Evolutionary conservation across 1,140 invertebrate species (phyloP).

Genomic region (Lysiphlebus fabarum): DNA sequence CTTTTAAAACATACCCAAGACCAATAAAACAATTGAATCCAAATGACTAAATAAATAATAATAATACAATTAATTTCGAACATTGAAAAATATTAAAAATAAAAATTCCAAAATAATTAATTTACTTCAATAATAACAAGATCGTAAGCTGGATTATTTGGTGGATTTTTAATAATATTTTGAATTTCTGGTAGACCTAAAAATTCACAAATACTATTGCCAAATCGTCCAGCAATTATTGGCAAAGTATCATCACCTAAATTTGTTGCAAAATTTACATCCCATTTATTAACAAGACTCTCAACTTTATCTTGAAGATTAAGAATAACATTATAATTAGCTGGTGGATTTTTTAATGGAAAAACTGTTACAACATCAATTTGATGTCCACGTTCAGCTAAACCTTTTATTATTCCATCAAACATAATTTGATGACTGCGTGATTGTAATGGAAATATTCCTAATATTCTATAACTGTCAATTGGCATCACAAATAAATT

Average conservation of each 20-base stretch:
- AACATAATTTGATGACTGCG: slow-evolving; percentile 54
- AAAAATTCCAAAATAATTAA: not conserved
- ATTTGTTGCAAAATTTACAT: slow-evolving; percentile 20
- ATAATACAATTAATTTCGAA: not conserved
- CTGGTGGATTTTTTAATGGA: slow-evolving; percentile 36
- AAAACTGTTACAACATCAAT: slow-evolving; percentile 43
- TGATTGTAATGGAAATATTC: slow-evolving; percentile 50
- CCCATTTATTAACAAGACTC: slow-evolving; percentile 22
- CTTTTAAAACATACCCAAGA: slow-evolving; percentile 24
- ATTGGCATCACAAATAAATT: slow-evolving; percentile 1
- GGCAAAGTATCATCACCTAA: slow-evolving; percentile 19
- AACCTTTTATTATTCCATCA: slow-evolving; percentile 45
- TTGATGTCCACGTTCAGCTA: slow-evolving; percentile 54
- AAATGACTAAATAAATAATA: slow-evolving; percentile 27
- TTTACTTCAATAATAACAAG: slow-evolving; percentile 32
- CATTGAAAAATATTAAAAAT: too few relatives aligned
- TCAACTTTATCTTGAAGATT: slow-evolving; percentile 30
- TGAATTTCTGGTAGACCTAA: slow-evolving; percentile 30
- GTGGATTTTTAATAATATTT: slow-evolving; percentile 28
- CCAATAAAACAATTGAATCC: slow-evolving; percentile 31
- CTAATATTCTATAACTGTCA: slow-evolving; percentile 44
- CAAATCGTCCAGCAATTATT: slow-evolving; percentile 20
- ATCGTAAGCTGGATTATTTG: slow-evolving; percentile 30
- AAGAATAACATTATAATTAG: slow-evolving; percentile 38
- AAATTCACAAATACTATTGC: slow-evolving; percentile 31